Evolutionary conservation across 1,140 invertebrate genomes (phyloP).

Genomic region (Thaumetopoea pityocampa): DNA sequence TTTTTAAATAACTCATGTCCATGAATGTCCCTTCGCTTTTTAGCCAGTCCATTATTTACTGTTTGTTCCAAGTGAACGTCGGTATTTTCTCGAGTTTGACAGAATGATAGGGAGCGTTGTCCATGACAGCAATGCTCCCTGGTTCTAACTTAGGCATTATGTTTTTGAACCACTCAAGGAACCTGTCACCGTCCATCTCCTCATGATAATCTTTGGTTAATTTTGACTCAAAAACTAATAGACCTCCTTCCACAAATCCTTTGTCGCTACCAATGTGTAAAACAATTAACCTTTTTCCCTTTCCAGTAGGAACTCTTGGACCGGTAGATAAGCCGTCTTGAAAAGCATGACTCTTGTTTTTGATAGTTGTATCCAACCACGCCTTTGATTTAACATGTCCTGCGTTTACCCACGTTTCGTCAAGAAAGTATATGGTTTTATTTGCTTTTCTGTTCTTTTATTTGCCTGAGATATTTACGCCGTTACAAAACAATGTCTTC

Average conservation of each 20-base stretch:
- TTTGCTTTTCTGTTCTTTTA: no score
- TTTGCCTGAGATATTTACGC: no score
- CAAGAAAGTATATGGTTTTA: not conserved
- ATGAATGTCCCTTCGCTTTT: constrained; percentile 1
- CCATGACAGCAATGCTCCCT: constrained; percentile 10
- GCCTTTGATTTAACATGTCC: not conserved
- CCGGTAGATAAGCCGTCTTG: constrained; percentile 31
- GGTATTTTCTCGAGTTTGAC: constrained; percentile 2
- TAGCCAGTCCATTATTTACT: constrained; percentile 8
- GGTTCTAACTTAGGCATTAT: constrained; percentile 7
- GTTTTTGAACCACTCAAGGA: constrained; percentile 6
- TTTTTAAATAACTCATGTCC: constrained; percentile 3
- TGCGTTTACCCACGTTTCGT: not conserved
- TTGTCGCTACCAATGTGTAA: constrained; percentile 23
- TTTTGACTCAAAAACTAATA: constrained; percentile 12
- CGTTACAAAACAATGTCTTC: no score
- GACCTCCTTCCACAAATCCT: constrained; percentile 12
- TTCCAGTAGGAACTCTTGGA: constrained; percentile 29
- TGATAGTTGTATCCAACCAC: not conserved
- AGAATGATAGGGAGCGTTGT: constrained; percentile 18
- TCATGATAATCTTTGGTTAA: constrained; percentile 8
- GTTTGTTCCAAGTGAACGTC: constrained; percentile 1
- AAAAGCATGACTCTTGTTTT: constrained; percentile 22
- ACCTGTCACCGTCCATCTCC: constrained; percentile 1
- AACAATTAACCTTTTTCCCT: constrained; percentile 28